A percentile compares a stretch with the other conserved stretches of the same genome.
phyloP scores from a whole-genome alignment of 2,113 vertebrate genomes.

The Grallaria varia region DNA sequence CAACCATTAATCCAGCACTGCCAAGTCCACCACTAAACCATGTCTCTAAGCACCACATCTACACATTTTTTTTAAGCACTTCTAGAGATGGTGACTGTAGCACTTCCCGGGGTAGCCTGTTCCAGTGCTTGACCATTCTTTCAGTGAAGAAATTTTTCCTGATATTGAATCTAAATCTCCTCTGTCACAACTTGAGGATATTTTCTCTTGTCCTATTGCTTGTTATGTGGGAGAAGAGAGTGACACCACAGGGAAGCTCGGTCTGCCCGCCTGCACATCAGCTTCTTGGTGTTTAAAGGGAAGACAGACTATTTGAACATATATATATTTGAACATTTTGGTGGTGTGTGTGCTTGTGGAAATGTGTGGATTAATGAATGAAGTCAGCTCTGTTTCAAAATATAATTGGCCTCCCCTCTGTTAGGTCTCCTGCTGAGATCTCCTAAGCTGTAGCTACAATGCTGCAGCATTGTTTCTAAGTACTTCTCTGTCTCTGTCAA shows the following conservation, averaged over 20 bases:
- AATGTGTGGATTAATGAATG: not conserved
- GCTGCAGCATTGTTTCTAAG: not conserved
- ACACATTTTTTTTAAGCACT: not conserved
- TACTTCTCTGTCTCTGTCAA: not conserved
- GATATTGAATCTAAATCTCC: not conserved
- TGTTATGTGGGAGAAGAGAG: not conserved
- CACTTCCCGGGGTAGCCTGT: not conserved
- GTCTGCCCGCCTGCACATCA: not conserved
- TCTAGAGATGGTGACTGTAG: not conserved
- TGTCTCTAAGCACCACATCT: not conserved
- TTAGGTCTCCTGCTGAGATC: not conserved
- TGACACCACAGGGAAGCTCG: not conserved
- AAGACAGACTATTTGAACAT: not conserved
- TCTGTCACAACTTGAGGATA: not conserved
- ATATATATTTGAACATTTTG: accelerated
- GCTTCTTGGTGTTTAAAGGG: not conserved
- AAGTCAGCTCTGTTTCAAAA: not conserved
- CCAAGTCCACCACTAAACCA: not conserved
- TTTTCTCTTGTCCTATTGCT: not conserved
- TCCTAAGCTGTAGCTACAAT: not conserved
- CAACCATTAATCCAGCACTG: not conserved
- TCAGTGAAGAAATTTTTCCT: not conserved
- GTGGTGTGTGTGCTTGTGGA: accelerated
- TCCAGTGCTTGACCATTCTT: not conserved
- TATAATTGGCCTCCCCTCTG: accelerated